Conservation (phyloP, 2,797 vertebrate genomes). For the Tarsius wallacei region DNA sequence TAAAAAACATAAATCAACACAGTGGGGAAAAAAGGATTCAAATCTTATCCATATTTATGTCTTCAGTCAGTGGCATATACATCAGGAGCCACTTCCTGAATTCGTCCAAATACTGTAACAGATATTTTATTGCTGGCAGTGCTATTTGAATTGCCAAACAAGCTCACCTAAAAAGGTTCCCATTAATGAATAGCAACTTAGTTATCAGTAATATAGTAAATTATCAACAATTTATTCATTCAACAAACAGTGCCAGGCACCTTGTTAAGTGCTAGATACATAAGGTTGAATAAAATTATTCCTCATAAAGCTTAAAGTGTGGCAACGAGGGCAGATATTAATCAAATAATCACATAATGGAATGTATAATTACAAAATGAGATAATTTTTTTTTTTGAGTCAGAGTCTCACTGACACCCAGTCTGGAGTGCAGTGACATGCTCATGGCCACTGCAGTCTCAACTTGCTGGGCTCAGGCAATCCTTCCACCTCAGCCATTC, state of each 20-base stretch:
- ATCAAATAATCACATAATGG: neutral
- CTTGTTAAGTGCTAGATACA: neutral
- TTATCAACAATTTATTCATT: slow-evolving; percentile 14
- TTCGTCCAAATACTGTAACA: neutral
- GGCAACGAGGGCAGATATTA: neutral
- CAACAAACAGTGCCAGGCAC: neutral
- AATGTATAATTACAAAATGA: neutral
- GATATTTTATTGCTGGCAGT: slow-evolving; percentile 29
- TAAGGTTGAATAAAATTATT: neutral
- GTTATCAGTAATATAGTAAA: neutral
- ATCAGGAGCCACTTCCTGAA: neutral
- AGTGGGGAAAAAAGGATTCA: neutral
- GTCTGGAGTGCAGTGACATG: too few species aligned
- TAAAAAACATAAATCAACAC: neutral
- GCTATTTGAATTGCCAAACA: slow-evolving; percentile 24
- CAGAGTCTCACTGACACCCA: too few species aligned
- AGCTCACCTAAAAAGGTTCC: neutral
- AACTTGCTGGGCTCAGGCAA: too few species aligned
- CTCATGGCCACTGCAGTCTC: too few species aligned
- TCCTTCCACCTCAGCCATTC: too few species aligned
- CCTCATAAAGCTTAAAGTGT: neutral
- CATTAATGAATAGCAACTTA: slow-evolving; percentile 3
- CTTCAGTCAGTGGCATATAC: neutral
- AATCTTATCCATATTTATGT: neutral
- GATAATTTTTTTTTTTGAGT: neutral